Conservation (phyloP, 2,113 vertebrate species). For the Patagioenas fasciata region DNA sequence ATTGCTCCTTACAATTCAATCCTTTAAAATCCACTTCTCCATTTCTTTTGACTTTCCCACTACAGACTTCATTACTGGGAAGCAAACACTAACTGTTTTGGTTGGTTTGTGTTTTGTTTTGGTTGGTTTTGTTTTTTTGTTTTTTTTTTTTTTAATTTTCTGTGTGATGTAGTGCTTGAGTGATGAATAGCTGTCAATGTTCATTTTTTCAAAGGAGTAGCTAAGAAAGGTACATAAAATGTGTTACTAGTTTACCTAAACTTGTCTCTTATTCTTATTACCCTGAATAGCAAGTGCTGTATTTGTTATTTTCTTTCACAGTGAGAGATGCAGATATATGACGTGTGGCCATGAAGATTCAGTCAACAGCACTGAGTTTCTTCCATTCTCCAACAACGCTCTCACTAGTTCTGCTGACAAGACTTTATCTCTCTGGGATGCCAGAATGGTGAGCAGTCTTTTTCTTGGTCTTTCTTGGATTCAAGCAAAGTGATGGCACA, state of each 20-base stretch:
- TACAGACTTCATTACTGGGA: neutral
- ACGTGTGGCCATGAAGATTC: constrained; percentile 77
- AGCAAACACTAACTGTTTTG: neutral
- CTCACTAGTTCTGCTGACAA: constrained; percentile 77
- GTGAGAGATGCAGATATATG: constrained; percentile 76
- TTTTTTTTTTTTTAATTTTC: neutral
- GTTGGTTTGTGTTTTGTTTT: no score
- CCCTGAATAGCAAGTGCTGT: neutral
- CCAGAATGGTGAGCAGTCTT: constrained; percentile 53
- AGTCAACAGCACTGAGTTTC: constrained; percentile 80
- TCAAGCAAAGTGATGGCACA: neutral
- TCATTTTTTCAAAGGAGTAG: neutral
- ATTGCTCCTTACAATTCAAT: neutral
- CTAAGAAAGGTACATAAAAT: neutral
- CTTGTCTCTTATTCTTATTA: neutral
- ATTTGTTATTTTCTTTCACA: constrained; percentile 38
- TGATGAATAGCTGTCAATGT: neutral
- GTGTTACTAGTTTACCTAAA: neutral
- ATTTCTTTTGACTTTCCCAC: neutral
- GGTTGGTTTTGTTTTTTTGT: neutral
- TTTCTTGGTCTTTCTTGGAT: neutral
- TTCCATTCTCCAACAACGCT: constrained; percentile 72
- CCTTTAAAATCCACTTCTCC: neutral
- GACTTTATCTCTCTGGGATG: constrained; percentile 75
- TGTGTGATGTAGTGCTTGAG: neutral